These are phyloP conservation scores for Rhopalosiphum padi DNA, from an alignment of 1,140 invertebrate species.

Conservation along the genomic window DNA sequence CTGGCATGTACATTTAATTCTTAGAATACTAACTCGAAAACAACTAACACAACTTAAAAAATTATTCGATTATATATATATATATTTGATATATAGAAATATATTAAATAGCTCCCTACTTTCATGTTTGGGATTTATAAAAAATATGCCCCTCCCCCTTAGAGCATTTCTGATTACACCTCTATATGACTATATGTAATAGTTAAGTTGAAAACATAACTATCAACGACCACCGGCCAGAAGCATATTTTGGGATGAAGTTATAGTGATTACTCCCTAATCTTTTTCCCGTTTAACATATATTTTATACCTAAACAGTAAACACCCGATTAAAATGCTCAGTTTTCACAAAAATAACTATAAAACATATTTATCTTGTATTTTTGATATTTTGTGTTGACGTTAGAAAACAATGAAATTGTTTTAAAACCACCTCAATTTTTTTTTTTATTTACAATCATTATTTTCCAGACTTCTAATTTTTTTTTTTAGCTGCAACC, in stretches of 20 bases:
- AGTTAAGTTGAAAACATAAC: not conserved
- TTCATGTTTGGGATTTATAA: not conserved
- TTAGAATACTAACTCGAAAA: too few species aligned
- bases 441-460: not conserved
- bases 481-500: not conserved
- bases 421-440: not conserved
- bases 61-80: not conserved
- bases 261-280: not conserved
- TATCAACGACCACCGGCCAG: not conserved
- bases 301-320: not conserved
- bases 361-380: not conserved
- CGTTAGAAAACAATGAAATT: not conserved
- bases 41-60: too few species aligned
- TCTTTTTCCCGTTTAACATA: not conserved
- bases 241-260: not conserved
- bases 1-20: not conserved
- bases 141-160: not conserved
- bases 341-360: not conserved
- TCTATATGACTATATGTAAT: not conserved
- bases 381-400: not conserved
- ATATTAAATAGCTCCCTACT: not conserved
- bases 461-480: not conserved
- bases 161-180: too few species aligned
- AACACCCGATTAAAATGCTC: not conserved
- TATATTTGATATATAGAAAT: too few species aligned